Evolutionary conservation across 2,113 vertebrate genomes (phyloP).

Genomic region (Amphiprion ocellaris): DNA sequence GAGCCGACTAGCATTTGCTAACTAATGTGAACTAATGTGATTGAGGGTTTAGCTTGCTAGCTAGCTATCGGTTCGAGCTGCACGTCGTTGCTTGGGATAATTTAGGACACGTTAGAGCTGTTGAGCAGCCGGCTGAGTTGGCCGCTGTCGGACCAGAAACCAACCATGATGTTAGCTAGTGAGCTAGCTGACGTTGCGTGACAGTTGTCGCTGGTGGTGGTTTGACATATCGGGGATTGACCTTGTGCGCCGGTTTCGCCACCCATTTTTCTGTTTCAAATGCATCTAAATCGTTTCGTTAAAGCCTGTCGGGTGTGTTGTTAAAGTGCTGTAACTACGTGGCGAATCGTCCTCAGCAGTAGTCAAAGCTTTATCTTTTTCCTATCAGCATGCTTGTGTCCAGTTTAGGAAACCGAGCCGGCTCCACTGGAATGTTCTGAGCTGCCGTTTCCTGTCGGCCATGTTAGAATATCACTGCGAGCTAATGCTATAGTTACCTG

Average conservation of each 20-base stretch:
- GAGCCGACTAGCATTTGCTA: constrained; percentile 69
- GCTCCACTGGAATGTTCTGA: constrained; percentile 83
- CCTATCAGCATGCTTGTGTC: constrained; percentile 44
- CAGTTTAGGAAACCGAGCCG: constrained; percentile 75
- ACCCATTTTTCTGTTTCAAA: constrained; percentile 43
- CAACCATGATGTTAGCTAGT: neutral
- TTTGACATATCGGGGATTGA: constrained; percentile 82
- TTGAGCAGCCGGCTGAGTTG: neutral
- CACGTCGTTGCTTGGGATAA: neutral
- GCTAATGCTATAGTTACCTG: constrained; percentile 53
- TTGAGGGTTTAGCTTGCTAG: neutral
- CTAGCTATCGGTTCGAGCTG: neutral
- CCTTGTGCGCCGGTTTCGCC: constrained; percentile 77
- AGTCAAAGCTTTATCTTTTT: constrained; percentile 10
- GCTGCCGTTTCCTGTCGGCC: constrained; percentile 82
- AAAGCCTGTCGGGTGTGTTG: fast-evolving
- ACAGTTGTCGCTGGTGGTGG: constrained; percentile 73
- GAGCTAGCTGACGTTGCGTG: constrained; percentile 71
- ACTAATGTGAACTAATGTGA: constrained; percentile 31
- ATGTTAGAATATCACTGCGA: constrained; percentile 73
- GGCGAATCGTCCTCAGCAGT: neutral
- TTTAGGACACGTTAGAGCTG: neutral
- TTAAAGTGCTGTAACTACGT: no score
- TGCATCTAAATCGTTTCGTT: neutral
- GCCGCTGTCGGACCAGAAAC: neutral